These are phyloP conservation scores for Heteractis magnifica DNA, from an alignment of 92 coral and sea anemone species.

Conservation along the genomic window DNA sequence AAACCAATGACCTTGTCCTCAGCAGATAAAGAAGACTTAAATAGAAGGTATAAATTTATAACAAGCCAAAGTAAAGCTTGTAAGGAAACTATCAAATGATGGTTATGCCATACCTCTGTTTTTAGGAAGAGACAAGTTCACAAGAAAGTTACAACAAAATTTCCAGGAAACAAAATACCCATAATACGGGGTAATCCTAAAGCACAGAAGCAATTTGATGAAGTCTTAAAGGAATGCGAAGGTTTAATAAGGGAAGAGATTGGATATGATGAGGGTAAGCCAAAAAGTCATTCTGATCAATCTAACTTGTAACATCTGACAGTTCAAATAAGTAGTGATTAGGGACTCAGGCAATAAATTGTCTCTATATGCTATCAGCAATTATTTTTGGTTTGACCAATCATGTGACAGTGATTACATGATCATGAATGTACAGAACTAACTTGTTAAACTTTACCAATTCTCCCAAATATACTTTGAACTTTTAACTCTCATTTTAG, in stretches of 20 bases:
- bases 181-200: slow-evolving; percentile 30
- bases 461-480: neutral
- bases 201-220: slow-evolving; percentile 32
- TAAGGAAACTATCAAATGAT: no score
- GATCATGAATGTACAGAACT: neutral
- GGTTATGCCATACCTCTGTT: neutral
- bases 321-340: neutral
- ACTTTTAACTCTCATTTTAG: neutral
- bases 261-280: slow-evolving; percentile 59
- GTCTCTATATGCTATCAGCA: neutral
- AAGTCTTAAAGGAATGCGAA: slow-evolving; percentile 19
- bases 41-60: neutral
- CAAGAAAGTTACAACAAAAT: slow-evolving; percentile 31
- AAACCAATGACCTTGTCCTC: neutral
- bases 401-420: neutral
- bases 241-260: slow-evolving; percentile 14
- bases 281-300: neutral
- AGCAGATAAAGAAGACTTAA: neutral
- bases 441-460: neutral
- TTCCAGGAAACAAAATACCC: slow-evolving; percentile 50
- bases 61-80: neutral
- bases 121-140: slow-evolving; percentile 40
- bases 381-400: neutral
- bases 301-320: neutral
- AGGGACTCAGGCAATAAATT: neutral